Percentiles rank a stretch among this genome's conserved stretches.
phyloP scores from a whole-genome alignment of 2,797 vertebrate species.

The Epinephelus coioides region DNA sequence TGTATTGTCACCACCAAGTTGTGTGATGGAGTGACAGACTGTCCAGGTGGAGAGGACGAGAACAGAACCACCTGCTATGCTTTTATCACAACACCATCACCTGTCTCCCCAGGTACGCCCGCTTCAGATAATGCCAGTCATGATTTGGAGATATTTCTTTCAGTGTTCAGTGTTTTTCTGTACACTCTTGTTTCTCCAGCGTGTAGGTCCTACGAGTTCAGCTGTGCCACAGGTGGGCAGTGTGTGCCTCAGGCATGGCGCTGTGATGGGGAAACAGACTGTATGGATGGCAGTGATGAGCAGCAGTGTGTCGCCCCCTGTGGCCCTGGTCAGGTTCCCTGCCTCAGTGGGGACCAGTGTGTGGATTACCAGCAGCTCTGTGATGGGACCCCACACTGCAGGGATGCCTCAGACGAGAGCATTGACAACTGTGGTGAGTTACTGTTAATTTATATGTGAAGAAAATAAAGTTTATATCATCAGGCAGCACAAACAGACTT shows the following conservation, averaged over 20 bases:
- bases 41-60: constrained; percentile 87
- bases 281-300: constrained; percentile 89
- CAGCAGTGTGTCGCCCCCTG: constrained; percentile 83
- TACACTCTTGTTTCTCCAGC: constrained; percentile 20
- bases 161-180: background rate
- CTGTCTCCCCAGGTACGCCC: constrained; percentile 14
- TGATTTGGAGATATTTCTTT: background rate
- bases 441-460: background rate
- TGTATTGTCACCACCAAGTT: constrained; percentile 76
- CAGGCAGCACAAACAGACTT: background rate
- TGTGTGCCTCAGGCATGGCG: constrained; percentile 90
- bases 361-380: constrained; percentile 87
- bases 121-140: constrained; percentile 62
- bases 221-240: constrained; percentile 83
- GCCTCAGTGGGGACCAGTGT: constrained; percentile 84
- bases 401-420: constrained; percentile 89
- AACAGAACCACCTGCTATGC: constrained; percentile 71
- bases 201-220: constrained; percentile 87
- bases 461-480: no score
- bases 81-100: constrained; percentile 3
- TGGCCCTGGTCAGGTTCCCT: constrained; percentile 77
- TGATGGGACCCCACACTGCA: constrained; percentile 89
- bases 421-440: constrained; percentile 87
- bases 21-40: constrained; percentile 88
- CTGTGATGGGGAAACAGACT: constrained; percentile 92